Base-by-base conservation (phyloP, 2,797 vertebrate species). In the Danio jaintianensis region DNA sequence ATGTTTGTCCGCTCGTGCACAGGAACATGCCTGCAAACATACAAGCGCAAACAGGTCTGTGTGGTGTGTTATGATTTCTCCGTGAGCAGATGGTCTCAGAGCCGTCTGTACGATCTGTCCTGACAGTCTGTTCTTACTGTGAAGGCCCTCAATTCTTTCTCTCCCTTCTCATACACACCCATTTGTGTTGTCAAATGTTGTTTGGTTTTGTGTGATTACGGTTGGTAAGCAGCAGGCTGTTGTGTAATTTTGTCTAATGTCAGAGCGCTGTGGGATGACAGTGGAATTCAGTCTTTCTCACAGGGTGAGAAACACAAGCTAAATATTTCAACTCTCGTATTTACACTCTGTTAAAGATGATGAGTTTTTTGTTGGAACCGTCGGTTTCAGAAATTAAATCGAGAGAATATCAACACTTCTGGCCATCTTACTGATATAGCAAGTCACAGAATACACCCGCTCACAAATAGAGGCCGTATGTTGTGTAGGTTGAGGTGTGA, bases 401-500 rank as follows among this genome's bases (percentile, higher is more conserved):
- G 64, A 59, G 16, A 7, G 66, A 69, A 58, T 16, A 40, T 50
- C 10, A 78, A 50, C 29, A 45, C 38, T 12, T 55, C 15, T n/a
- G 36, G 42, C 38, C 40, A 55, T 66, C 50, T 76, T 15, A 50
- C 43, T 20, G 63, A 18, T 47, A 58, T 38, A 68, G 22, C 15
- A 36, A 66, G 53, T n/a, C 63, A 45, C 75, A 47, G 40, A 58
- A 67, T 47, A 47, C 75, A 58, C 52, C 52, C 20, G 43, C 66
- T 38, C 66, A 36, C 2, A 10, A 47, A 61, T 20, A 59, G 42
- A 3, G 75, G 29, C 76, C 77, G 47, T 79, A 79, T 79, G 77
- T 79, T 79, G 67, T 79, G 77, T 79, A 52, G 77, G 77, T 22
- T 71, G 77, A 79, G 68, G 77, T 79, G 77, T 62, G 68, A 72